These are phyloP conservation scores for Dendropsophus ebraccatus DNA, from an alignment of 2,113 vertebrate species.

Conservation along the genomic window DNA sequence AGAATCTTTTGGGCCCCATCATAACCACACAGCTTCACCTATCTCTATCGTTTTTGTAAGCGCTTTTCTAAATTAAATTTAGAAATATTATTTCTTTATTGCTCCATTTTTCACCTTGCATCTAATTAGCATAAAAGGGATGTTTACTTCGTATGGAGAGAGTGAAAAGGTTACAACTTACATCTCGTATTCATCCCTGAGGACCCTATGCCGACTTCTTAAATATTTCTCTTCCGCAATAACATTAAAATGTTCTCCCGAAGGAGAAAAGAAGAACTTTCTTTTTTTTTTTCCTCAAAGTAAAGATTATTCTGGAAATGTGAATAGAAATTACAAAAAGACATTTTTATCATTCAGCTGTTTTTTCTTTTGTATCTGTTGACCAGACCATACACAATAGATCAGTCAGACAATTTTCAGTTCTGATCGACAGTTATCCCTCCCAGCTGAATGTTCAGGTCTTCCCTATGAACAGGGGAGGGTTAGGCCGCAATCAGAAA, in stretches of 20 bases:
- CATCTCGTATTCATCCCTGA: conserved; percentile 42
- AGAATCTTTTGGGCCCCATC: background rate
- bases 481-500: too few relatives aligned
- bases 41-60: background rate
- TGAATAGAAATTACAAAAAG: background rate
- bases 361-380: too few relatives aligned
- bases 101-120: conserved; percentile 2
- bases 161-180: conserved; percentile 33
- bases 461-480: too few relatives aligned
- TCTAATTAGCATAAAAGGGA: conserved; percentile 30
- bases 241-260: conserved; percentile 17
- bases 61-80: background rate
- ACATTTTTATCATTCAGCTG: background rate
- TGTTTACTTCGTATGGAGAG: conserved; percentile 40
- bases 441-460: too few relatives aligned
- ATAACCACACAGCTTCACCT: background rate
- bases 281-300: background rate
- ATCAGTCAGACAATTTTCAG: too few relatives aligned
- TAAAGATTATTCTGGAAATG: background rate
- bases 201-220: background rate
- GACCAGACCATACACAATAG: too few relatives aligned
- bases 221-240: conserved; percentile 28
- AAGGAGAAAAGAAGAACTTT: background rate
- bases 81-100: background rate
- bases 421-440: too few relatives aligned